Percentiles rank a stretch among this genome's conserved stretches.
These are phyloP conservation scores for Nezara viridula DNA, from an alignment of 2,888 invertebrate genomes.

Conservation along the genomic window DNA sequence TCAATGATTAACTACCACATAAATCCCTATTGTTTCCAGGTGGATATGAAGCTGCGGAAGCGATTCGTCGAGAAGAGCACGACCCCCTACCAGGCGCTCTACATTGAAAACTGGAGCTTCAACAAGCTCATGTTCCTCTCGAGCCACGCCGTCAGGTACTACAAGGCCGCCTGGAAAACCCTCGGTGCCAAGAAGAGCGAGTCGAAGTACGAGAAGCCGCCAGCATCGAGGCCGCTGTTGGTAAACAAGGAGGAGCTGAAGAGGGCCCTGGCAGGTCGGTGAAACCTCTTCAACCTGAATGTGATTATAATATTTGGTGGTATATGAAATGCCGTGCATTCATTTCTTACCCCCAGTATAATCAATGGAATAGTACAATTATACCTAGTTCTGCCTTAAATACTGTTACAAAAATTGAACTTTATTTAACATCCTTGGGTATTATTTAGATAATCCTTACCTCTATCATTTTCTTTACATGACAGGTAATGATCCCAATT, in stretches of 20 bases:
- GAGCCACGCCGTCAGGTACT: neutral
- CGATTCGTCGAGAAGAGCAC: neutral
- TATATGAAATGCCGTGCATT: too few species aligned
- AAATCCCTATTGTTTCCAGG: neutral
- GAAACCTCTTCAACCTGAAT: neutral
- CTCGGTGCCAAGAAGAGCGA: neutral
- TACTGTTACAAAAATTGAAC: too few species aligned
- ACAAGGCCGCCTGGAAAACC: constrained; percentile 25
- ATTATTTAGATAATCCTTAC: too few species aligned
- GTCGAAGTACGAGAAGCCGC: neutral
- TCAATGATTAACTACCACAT: too few species aligned
- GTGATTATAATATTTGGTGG: too few species aligned
- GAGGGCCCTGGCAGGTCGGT: neutral
- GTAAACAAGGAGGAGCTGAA: neutral
- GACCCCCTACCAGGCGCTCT: constrained; percentile 42
- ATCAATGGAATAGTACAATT: too few species aligned
- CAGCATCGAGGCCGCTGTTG: neutral
- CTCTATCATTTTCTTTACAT: too few species aligned
- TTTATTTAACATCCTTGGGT: too few species aligned
- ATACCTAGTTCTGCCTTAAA: too few species aligned
- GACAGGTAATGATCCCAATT: too few species aligned
- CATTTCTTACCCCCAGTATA: too few species aligned
- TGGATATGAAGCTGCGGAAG: constrained; percentile 30
- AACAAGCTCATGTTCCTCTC: constrained; percentile 53
- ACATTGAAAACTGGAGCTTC: constrained; percentile 55